Evolutionary conservation across 1,140 invertebrate genomes (phyloP).

Genomic region (Drosophila pseudoananassae): DNA sequence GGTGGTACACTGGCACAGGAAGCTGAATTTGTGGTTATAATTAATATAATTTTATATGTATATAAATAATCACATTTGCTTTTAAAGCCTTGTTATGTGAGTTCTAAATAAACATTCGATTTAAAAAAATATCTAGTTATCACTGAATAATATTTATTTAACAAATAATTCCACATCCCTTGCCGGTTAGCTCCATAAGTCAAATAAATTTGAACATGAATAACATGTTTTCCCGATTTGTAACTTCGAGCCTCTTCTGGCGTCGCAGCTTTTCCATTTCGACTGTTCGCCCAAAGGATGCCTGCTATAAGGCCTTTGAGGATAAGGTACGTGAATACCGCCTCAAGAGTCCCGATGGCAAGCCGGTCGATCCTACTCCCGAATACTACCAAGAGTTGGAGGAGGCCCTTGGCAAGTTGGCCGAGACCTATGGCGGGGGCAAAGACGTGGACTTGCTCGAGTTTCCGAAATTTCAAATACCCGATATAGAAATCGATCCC

Average conservation of each 20-base stretch:
- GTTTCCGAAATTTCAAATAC: constrained; percentile 41
- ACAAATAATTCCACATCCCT: no score
- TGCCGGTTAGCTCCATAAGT: neutral
- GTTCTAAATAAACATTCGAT: neutral
- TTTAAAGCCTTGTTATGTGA: no score
- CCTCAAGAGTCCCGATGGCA: constrained; percentile 31
- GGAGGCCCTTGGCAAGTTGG: constrained; percentile 6
- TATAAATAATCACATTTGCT: no score
- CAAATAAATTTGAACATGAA: neutral
- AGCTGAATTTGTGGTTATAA: no score
- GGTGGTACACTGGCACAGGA: constrained; percentile 35
- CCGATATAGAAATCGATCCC: constrained; percentile 29
- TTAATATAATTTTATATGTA: no score
- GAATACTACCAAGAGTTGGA: constrained; percentile 28
- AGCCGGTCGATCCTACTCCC: constrained; percentile 26
- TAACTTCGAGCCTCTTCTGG: neutral
- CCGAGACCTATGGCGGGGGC: constrained; percentile 21
- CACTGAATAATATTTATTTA: neutral
- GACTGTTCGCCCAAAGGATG: constrained; percentile 8
- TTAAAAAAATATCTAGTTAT: neutral
- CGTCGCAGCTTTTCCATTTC: neutral
- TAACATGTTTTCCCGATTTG: constrained; percentile 14
- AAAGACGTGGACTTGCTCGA: constrained; percentile 16
- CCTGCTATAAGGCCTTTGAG: constrained; percentile 21
- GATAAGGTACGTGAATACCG: constrained; percentile 40